phyloP scores from a whole-genome alignment of 2,888 invertebrate genomes.

The Timema cristinae region DNA sequence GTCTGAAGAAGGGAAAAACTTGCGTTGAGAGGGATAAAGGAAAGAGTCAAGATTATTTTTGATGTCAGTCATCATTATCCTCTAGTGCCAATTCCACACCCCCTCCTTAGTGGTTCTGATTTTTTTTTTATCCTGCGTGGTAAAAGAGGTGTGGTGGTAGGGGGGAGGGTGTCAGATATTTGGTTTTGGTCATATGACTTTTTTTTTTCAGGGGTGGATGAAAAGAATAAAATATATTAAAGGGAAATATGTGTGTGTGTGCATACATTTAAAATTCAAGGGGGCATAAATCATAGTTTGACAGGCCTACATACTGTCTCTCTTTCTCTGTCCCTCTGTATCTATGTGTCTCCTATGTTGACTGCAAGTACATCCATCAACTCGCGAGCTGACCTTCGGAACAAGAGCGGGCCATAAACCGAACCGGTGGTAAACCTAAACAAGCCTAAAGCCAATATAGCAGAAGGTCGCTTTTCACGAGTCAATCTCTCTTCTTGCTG shows the following conservation, averaged over 20 bases:
- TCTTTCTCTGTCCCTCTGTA: constrained; percentile 17
- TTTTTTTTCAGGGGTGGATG: neutral
- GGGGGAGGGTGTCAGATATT: neutral
- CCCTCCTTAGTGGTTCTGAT: neutral
- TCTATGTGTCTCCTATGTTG: constrained; percentile 11
- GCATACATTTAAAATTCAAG: constrained; percentile 26
- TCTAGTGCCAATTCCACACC: neutral
- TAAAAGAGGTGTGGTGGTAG: neutral
- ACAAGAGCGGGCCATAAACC: neutral
- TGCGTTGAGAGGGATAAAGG: neutral
- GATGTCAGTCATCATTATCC: constrained; percentile 17
- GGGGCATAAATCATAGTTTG: constrained; percentile 27
- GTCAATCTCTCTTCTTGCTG: too few species aligned
- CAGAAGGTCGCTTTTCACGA: neutral
- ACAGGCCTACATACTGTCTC: constrained; percentile 15
- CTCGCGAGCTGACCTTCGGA: constrained; percentile 14
- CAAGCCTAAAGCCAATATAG: too few species aligned
- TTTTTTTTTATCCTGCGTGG: constrained; percentile 4
- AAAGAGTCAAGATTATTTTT: constrained; percentile 15
- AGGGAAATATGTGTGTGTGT: constrained; percentile 19
- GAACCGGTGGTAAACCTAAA: neutral
- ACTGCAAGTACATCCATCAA: constrained; percentile 22
- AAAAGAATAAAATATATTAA: constrained; percentile 15
- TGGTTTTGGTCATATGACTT: constrained; percentile 6
- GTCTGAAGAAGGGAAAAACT: too few species aligned